Conservation (phyloP, 2,888 invertebrate species). For the Ichneumoninae sp. region DNA sequence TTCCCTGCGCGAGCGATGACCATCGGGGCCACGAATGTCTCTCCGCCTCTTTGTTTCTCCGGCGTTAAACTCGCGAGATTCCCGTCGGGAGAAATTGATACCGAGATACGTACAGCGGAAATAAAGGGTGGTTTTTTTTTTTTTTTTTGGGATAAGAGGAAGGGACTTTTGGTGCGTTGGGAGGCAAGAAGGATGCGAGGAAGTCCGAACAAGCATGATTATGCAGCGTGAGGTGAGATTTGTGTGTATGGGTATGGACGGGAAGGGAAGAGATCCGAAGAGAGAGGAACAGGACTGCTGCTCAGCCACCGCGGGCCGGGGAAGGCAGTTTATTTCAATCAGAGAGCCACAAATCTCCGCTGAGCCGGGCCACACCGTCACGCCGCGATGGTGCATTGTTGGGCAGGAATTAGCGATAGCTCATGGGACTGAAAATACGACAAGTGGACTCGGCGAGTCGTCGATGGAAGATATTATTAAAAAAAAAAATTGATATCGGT, state of each 20-base stretch:
- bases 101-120: constrained; percentile 18
- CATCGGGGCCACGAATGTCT: constrained; percentile 57
- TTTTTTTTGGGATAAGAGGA: not conserved
- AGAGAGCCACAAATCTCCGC: constrained; percentile 79
- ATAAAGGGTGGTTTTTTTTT: constrained; percentile 1
- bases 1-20: constrained; percentile 54
- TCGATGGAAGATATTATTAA: not conserved
- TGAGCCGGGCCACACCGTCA: constrained; percentile 69
- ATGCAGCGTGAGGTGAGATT: constrained; percentile 15
- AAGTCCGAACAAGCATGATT: constrained; percentile 43
- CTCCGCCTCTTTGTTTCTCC: constrained; percentile 39
- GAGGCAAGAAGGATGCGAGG: constrained; percentile 39
- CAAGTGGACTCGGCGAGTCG: constrained; percentile 21
- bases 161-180: constrained; percentile 17
- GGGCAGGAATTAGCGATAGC: constrained; percentile 17
- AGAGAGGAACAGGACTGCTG: constrained; percentile 25
- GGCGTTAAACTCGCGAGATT: constrained; percentile 48
- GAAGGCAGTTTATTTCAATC: constrained; percentile 80
- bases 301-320: constrained; percentile 59
- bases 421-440: constrained; percentile 16
- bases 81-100: constrained; percentile 59
- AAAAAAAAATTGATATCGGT: not conserved
- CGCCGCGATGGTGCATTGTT: constrained; percentile 51
- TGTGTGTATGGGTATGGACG: constrained; percentile 20
- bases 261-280: constrained; percentile 46